phyloP scores from a whole-genome alignment of 1,140 invertebrate genomes.

The Pararge aegeria region DNA sequence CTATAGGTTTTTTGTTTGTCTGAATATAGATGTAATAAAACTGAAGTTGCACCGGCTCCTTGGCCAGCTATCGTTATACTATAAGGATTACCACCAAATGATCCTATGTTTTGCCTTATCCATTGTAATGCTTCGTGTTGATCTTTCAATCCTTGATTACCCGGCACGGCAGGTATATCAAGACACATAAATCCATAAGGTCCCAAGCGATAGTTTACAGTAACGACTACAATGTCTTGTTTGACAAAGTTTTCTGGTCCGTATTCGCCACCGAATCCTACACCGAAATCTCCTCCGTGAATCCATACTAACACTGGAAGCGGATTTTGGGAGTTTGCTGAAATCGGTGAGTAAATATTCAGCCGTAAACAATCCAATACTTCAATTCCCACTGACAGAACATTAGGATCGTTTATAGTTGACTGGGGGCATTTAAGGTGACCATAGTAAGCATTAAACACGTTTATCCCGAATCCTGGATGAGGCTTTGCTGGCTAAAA shows the following conservation, averaged over 20 bases:
- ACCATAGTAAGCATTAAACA: conserved; percentile 55
- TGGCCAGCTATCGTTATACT: conserved; percentile 79
- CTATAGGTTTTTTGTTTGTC: conserved; percentile 57
- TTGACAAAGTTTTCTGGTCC: conserved; percentile 50
- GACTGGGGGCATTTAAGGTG: conserved; percentile 59
- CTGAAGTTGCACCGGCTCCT: conserved; percentile 57
- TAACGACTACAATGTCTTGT: conserved; percentile 60
- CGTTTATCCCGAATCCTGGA: conserved; percentile 44
- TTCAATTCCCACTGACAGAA: conserved; percentile 30
- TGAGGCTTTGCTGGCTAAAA: conserved; percentile 47
- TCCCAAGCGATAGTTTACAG: conserved; percentile 65
- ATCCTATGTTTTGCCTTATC: conserved; percentile 83
- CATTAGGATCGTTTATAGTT: conserved; percentile 18
- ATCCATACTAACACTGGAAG: conserved; percentile 67
- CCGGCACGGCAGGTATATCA: conserved; percentile 75
- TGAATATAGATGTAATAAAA: conserved; percentile 60
- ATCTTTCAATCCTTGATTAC: conserved; percentile 86
- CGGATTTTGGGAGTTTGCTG: conserved; percentile 53
- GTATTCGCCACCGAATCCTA: conserved; percentile 50
- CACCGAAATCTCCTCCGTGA: conserved; percentile 57
- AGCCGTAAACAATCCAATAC: conserved; percentile 57
- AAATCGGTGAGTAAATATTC: conserved; percentile 60
- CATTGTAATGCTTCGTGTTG: conserved; percentile 83
- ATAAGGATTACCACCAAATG: conserved; percentile 85
- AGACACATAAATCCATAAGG: conserved; percentile 71